Evolutionary conservation across 2,797 vertebrate species (phyloP), one percentile per base, ranked within the genome.

Genomic region (Graptemys geographica): DNA sequence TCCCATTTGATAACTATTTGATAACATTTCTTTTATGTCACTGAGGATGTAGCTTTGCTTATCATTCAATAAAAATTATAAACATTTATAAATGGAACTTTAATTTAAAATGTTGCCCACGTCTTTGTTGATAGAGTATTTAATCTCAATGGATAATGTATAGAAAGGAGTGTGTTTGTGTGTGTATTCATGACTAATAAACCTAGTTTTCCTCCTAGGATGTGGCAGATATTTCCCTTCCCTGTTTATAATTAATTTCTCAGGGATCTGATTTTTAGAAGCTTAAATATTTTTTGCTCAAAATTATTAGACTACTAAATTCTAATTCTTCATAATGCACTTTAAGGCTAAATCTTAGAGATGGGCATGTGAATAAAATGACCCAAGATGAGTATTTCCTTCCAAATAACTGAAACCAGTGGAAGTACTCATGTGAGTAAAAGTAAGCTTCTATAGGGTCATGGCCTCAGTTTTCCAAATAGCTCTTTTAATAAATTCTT

Each of bases 361-460:
- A 23, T 4, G 18, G 52, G 19, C 11, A 8, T 52, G 47, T 52
- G 52, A 89, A 79, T 51, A 59, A 74, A 81, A n/a, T 37, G 31
- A 82, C 76, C 69, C 53, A 18, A 18, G 88, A 79, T 76, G 0
- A 0, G 59, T 87, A 49, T 92, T 49, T 37, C 59, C 11, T 74
- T 74, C 79, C 83, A 85, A 87, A 44, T 49, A 87, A 47, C 88
- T 25, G 5, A 57, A 87, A 91, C 93, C 89, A 90, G 25, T 79
- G 83, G 11, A 62, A 37, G 12, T 21, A 5, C 53, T 81, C 27
- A 19, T 56, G 41, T 59, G 80, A 44, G 62, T 89, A 81, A 81
- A 72, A 86, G 47, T 90, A 80, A 52, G 12, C 41, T 52, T 87
- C 90, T 81, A 47, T 41, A 41, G 72, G 33, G 65, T 90, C 56